A percentile compares a stretch with the other conserved stretches of the same genome.
Evolutionary conservation across 2,113 vertebrate genomes (phyloP).

Genomic region (Paracanthobrama guichenoti): DNA sequence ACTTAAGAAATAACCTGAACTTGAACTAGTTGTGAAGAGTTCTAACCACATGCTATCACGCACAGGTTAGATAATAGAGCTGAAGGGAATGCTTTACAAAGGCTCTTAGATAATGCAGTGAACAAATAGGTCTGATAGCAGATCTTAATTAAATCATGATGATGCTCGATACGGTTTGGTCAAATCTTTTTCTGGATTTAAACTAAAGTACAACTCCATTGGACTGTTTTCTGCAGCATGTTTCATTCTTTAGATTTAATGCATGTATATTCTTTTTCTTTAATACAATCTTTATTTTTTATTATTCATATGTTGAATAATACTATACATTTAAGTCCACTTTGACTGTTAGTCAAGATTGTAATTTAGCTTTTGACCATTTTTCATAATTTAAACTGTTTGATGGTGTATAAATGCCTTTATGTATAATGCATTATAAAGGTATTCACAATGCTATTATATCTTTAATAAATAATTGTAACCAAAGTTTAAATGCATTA

Average conservation of each 20-base stretch:
- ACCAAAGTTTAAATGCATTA: too few species aligned
- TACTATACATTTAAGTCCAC: neutral
- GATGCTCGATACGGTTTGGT: slow-evolving; percentile 47
- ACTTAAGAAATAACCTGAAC: too few species aligned
- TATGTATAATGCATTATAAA: too few species aligned
- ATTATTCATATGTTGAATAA: neutral
- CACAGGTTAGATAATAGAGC: slow-evolving; percentile 50
- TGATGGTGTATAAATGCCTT: too few species aligned
- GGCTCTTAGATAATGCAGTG: slow-evolving; percentile 50
- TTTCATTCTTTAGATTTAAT: neutral
- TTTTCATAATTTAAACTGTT: too few species aligned
- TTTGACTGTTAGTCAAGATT: too few species aligned
- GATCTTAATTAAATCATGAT: slow-evolving; percentile 55
- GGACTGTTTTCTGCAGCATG: neutral
- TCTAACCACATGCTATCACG: slow-evolving; percentile 43
- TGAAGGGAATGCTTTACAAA: slow-evolving; percentile 49
- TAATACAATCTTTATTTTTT: neutral
- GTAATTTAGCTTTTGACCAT: too few species aligned
- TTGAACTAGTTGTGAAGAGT: neutral
- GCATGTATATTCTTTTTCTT: neutral
- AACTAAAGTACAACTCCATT: slow-evolving; percentile 22
- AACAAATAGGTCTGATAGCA: slow-evolving; percentile 52
- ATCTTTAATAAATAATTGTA: too few species aligned
- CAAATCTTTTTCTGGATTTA: slow-evolving; percentile 25
- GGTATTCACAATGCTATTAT: too few species aligned